Evolutionary conservation across 2,888 invertebrate species (phyloP).

Genomic region (Caenorhabditis panamensis): DNA sequence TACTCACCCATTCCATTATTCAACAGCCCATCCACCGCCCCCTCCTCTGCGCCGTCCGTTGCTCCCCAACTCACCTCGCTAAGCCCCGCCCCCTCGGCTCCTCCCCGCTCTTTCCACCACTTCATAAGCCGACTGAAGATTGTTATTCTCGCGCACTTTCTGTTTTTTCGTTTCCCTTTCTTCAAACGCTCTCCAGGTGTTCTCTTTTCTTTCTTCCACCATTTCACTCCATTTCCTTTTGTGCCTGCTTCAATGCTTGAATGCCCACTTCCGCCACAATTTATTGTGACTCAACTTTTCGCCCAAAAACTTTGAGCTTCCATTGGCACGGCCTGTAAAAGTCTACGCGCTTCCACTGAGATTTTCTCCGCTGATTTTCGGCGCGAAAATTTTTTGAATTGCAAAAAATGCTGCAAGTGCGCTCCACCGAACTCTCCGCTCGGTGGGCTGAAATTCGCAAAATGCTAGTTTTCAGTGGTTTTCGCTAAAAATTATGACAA

Average conservation of each 20-base stretch:
- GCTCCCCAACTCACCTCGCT: not conserved
- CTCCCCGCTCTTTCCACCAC: not conserved
- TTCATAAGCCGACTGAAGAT: constrained; percentile 32
- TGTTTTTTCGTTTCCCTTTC: constrained; percentile 12
- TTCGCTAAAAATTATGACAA: too few species aligned
- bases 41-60: not conserved
- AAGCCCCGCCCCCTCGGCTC: constrained; percentile 18
- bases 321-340: not conserved
- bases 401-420: too few species aligned
- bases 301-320: not conserved
- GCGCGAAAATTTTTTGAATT: too few species aligned
- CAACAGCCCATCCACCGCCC: not conserved
- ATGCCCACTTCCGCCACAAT: constrained; percentile 27
- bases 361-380: too few species aligned
- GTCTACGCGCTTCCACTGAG: too few species aligned
- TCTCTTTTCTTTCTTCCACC: constrained; percentile 26
- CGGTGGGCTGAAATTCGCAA: too few species aligned
- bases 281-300: constrained; percentile 28
- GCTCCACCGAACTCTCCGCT: too few species aligned
- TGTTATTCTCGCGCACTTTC: constrained; percentile 33
- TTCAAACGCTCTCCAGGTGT: constrained; percentile 20
- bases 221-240: constrained; percentile 23
- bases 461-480: too few species aligned
- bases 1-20: not conserved
- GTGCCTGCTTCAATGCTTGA: constrained; percentile 17